Evolutionary conservation across 2,113 vertebrate species (phyloP).

Genomic region (Lichenostomus cassidix): DNA sequence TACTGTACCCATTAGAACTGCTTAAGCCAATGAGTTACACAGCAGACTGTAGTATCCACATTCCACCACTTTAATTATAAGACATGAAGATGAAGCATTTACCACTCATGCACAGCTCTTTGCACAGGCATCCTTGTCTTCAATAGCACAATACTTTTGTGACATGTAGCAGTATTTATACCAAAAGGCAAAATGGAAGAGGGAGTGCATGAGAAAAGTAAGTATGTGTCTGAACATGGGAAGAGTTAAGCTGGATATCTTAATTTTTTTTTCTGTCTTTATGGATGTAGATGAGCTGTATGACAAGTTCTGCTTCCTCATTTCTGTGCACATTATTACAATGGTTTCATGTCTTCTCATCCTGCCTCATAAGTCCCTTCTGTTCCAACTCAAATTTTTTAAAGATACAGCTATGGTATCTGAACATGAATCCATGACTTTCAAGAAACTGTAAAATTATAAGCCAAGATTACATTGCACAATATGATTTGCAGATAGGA

Average conservation of each 20-base stretch:
- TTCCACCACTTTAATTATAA: not conserved
- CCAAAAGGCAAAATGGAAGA: not conserved
- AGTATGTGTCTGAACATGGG: not conserved
- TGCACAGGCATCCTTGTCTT: not conserved
- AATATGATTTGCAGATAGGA: not conserved
- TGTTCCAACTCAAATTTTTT: not conserved
- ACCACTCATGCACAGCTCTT: not conserved
- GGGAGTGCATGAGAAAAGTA: not conserved
- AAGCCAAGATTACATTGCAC: not conserved
- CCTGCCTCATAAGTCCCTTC: not conserved
- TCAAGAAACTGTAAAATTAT: not conserved
- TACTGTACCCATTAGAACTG: not conserved
- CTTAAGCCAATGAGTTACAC: not conserved
- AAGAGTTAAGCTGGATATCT: not conserved
- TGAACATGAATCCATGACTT: not conserved
- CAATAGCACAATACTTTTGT: not conserved
- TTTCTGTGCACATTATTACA: not conserved
- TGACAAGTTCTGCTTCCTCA: not conserved
- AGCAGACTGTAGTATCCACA: not conserved
- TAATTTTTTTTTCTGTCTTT: not conserved
- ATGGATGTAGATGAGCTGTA: not conserved
- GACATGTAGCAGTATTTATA: not conserved
- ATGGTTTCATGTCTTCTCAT: not conserved
- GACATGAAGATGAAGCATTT: not conserved
- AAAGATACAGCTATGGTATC: not conserved